These are phyloP conservation scores for Neosilurus mollespiculum DNA, from an alignment of 2,797 vertebrate species.

Conservation along the genomic window DNA sequence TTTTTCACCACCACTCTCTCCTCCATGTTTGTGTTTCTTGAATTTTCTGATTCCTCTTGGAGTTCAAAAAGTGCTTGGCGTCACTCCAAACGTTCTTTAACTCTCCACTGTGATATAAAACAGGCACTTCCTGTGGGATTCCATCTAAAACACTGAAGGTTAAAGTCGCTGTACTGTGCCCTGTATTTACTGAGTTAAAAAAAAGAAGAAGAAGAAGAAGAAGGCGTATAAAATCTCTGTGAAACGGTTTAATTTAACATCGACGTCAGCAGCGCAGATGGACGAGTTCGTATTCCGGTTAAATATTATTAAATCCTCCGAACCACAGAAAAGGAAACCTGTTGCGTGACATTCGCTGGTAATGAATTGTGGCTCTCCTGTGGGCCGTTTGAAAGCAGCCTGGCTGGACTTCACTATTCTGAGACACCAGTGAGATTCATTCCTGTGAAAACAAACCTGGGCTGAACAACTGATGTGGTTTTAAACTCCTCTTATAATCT, in stretches of 20 bases:
- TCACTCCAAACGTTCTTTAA: background rate
- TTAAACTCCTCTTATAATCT: background rate
- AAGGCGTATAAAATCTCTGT: background rate
- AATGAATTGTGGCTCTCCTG: background rate
- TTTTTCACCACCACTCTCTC: background rate
- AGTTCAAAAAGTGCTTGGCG: background rate
- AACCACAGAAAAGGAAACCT: background rate
- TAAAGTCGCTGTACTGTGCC: background rate
- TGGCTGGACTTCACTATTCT: background rate
- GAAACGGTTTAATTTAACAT: background rate
- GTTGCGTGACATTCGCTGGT: background rate
- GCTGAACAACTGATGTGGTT: background rate
- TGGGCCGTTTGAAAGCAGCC: background rate
- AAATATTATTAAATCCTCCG: background rate
- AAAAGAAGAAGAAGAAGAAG: too few species aligned
- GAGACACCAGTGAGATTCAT: background rate
- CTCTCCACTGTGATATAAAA: too few species aligned
- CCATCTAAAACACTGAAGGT: background rate
- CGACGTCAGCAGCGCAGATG: background rate
- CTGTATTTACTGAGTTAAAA: background rate
- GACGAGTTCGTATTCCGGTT: background rate
- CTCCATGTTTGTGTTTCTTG: background rate
- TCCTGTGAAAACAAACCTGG: background rate
- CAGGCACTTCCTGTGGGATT: background rate
- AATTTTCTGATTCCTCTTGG: background rate